phyloP scores from a whole-genome alignment of 2,888 invertebrate species.

The Philonicus albiceps region DNA sequence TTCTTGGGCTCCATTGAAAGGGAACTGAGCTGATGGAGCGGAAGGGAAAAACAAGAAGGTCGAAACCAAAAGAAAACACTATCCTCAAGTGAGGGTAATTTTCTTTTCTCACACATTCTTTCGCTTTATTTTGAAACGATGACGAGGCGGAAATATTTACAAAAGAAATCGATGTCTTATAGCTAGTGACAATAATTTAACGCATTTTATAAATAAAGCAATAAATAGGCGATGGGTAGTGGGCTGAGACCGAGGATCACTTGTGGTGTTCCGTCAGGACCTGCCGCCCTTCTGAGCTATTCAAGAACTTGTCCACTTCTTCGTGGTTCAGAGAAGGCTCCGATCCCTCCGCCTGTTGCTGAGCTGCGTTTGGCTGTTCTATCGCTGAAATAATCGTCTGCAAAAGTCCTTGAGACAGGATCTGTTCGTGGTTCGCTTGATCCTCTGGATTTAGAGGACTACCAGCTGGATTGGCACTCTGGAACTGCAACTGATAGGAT shows the following conservation, averaged over 20 bases:
- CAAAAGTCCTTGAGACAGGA: slow-evolving; percentile 78
- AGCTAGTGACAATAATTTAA: slow-evolving; percentile 24
- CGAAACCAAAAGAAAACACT: background rate
- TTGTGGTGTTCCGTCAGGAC: background rate
- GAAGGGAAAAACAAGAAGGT: slow-evolving; percentile 15
- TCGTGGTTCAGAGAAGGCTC: slow-evolving; percentile 41
- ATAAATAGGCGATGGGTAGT: background rate
- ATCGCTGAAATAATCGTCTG: slow-evolving; percentile 85
- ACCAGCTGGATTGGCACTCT: slow-evolving; percentile 68
- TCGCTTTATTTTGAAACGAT: slow-evolving; percentile 23
- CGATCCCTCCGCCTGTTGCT: background rate
- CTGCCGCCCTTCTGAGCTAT: slow-evolving; percentile 43
- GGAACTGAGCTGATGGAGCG: background rate
- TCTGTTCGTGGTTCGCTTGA: slow-evolving; percentile 71
- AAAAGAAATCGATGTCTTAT: background rate
- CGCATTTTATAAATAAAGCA: slow-evolving; percentile 2
- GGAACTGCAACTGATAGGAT: slow-evolving; percentile 79
- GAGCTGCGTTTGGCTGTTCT: slow-evolving; percentile 68
- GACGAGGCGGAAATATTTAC: slow-evolving; percentile 9
- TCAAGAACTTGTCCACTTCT: slow-evolving; percentile 45
- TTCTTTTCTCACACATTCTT: slow-evolving; percentile 15
- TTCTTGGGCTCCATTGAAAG: background rate
- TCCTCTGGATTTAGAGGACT: slow-evolving; percentile 37
- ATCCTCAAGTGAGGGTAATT: background rate
- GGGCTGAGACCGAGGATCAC: background rate